These are phyloP conservation scores for Peromyscus maniculatus DNA, from an alignment of 2,113 vertebrate species.

Conservation along the genomic window DNA sequence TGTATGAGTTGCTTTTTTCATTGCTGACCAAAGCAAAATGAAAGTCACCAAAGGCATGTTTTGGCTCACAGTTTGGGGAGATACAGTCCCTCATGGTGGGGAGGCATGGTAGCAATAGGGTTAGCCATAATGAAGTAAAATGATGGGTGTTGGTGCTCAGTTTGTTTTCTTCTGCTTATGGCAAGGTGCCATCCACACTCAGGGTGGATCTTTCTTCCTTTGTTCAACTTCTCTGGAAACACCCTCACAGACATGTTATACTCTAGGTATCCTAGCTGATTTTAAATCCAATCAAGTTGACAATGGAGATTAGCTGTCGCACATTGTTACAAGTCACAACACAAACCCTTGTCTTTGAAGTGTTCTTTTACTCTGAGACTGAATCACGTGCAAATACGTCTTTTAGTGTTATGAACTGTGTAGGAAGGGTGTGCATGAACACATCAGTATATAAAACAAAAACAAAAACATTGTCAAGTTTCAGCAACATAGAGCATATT, in stretches of 20 bases:
- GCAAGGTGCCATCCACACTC: too few species aligned
- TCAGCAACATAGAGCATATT: not conserved
- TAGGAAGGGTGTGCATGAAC: not conserved
- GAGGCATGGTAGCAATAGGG: not conserved
- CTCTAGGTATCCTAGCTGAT: not conserved
- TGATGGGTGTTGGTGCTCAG: not conserved
- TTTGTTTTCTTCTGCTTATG: not conserved
- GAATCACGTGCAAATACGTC: not conserved
- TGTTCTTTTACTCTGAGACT: conserved; percentile 37
- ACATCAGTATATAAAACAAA: not conserved
- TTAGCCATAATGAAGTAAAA: not conserved
- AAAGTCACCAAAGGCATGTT: not conserved
- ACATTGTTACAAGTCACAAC: not conserved
- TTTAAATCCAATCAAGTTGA: not conserved
- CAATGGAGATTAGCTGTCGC: not conserved
- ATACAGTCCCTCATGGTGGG: not conserved
- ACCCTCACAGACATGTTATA: too few species aligned
- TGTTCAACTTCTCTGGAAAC: not conserved
- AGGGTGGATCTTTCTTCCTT: not conserved
- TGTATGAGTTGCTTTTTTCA: not conserved
- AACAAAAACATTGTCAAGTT: not conserved
- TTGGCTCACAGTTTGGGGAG: not conserved
- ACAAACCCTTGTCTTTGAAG: conserved; percentile 37
- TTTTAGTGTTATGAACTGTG: not conserved
- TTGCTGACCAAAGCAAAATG: not conserved